Conservation (phyloP, 2,113 vertebrate species). For the Mustelus asterias region DNA sequence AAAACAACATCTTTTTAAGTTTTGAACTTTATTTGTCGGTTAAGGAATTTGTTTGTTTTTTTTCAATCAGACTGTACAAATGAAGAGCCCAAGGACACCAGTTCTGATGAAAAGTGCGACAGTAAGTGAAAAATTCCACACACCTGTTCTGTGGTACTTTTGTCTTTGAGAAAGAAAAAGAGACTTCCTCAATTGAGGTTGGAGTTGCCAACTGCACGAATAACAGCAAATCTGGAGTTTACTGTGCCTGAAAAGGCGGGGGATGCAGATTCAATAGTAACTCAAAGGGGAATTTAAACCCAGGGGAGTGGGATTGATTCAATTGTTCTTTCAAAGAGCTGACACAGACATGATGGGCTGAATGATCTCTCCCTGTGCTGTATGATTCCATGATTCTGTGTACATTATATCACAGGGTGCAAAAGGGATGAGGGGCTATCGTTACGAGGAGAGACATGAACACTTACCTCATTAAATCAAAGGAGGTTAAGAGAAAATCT, state of each 20-base stretch:
- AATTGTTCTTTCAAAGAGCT: background rate
- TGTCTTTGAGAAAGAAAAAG: too few species aligned
- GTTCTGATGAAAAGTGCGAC: slow-evolving; percentile 68
- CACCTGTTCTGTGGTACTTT: background rate
- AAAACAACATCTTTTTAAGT: background rate
- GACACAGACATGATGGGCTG: background rate
- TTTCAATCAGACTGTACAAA: slow-evolving; percentile 71
- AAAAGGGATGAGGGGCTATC: background rate
- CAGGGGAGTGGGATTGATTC: background rate
- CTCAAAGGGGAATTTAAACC: background rate
- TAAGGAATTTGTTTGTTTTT: background rate
- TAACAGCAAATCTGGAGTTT: background rate
- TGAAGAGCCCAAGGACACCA: slow-evolving; percentile 74
- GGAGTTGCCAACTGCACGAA: background rate
- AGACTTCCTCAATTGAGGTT: background rate
- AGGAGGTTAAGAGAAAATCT: background rate
- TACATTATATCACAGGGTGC: background rate
- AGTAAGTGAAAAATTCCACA: slow-evolving; percentile 55
- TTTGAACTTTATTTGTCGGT: background rate
- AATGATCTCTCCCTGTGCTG: background rate
- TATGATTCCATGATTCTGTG: background rate
- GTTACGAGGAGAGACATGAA: background rate
- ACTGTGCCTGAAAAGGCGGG: background rate
- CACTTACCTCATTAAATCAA: background rate
- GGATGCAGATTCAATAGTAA: background rate